Base-by-base conservation (phyloP, 2,797 vertebrate species). In the Cercopithecus mitis region DNA sequence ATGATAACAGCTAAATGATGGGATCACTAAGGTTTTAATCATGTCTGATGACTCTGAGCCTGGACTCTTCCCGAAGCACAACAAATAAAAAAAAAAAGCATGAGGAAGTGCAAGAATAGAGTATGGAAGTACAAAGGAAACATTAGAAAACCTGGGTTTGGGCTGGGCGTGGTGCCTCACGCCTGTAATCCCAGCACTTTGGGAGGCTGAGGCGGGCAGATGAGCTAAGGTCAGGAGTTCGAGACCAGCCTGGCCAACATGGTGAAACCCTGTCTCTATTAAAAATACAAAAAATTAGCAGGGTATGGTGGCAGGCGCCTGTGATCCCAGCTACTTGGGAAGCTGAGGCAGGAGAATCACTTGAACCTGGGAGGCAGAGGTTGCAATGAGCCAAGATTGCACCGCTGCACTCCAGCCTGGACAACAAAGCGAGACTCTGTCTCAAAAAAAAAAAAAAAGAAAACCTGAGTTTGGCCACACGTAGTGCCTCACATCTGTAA, bases 41-140 rank as follows among this genome's bases (percentile, higher is more conserved):
- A 94, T 84, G 91, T 83, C 83, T 76, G 47, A 55, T 39, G 43
- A 88, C 76, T 93, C 77, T 50, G 52, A 96, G 52, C 39, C 89
- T 67, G 75, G 13, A 91, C 27, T 91, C 86, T 76, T 90, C 82
- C 30, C 45, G 80, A 10, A 50, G 13, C 14, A 33, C 84, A 76
- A 76, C 5, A 55, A 36, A 10, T 33, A 91, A 85, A n/a, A 91
- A 93, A 93, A 93, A 93, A 91, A 84, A 58, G 76, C 39, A 30
- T 50, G n/a, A 86, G 58, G 47, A 96, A 95, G 52, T 41, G 1
- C 57, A 84, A 93, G 87, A 72, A 94, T 24, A 52, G 47, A 89
- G 20, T n/a, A 7, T 86, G 15, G 43, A 93, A 76, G 19, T 47
- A 94, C 39, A 58, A 91, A 95, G 52, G 83, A 93, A 90, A 96